These are phyloP conservation scores for Drepana arcuata DNA, from an alignment of 1,140 invertebrate species.

Conservation along the genomic window DNA sequence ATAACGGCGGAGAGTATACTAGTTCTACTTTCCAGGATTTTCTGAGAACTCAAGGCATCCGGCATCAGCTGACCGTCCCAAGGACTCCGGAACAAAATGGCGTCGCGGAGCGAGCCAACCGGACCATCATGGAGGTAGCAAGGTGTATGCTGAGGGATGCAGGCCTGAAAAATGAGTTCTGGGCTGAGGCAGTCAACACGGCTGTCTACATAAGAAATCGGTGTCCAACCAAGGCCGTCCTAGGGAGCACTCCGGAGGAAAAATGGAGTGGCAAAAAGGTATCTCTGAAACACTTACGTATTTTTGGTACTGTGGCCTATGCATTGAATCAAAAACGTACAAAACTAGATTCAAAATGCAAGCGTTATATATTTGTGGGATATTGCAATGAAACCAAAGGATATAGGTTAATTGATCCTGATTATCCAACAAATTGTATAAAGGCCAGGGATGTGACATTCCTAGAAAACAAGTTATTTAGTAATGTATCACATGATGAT, in stretches of 20 bases:
- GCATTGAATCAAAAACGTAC: not conserved
- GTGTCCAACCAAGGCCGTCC: not conserved
- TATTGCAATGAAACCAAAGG: no score
- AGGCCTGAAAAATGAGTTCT: not conserved
- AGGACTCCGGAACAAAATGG: conserved; percentile 9
- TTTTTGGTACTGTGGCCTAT: not conserved
- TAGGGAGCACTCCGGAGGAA: not conserved
- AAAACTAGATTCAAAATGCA: not conserved
- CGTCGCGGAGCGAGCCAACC: conserved; percentile 6
- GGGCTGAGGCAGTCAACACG: not conserved
- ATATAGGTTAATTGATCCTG: no score
- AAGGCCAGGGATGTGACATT: no score
- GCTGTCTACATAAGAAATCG: not conserved
- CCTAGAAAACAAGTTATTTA: no score
- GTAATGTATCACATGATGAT: no score
- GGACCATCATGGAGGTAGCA: conserved; percentile 5
- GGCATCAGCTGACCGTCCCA: conserved; percentile 5
- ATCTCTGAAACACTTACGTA: not conserved
- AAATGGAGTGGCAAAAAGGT: not conserved
- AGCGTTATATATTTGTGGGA: no score
- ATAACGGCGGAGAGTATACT: conserved; percentile 8
- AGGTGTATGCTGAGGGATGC: not conserved
- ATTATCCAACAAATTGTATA: no score
- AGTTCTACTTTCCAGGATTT: conserved; percentile 1
- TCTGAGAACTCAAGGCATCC: conserved; percentile 3